Base-by-base conservation (phyloP, 2,113 vertebrate genomes). In the Regulus satrapa region DNA sequence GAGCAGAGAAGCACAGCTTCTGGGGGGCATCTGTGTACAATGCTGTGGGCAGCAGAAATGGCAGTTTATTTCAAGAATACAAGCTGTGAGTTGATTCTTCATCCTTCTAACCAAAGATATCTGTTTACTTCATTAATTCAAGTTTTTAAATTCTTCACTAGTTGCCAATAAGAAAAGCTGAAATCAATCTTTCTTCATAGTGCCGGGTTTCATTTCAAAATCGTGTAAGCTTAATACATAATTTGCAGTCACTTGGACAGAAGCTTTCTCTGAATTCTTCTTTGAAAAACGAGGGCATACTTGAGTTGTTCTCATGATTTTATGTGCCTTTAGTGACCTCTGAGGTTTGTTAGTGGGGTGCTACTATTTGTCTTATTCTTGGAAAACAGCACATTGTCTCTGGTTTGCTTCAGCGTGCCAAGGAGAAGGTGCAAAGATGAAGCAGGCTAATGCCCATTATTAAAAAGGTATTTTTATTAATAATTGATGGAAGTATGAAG, bases 21-120 rank as follows among this genome's bases (percentile, higher is more conserved):
- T n/a, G 6, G 12, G 13, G 6, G 14, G 7, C 32, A 28, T 14
- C 23, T 32, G 25, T n/a, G 8, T 4, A 0, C 55, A 88, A 1
- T 34, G 31, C 72, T 46, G 34, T 21, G 63, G 59, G 63, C 36
- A 32, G 43, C 48, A 75, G 43, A 67, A 95, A 76, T 51, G 3
- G 18, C n/a, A 23, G 17, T 43, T 5, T 34, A 7, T 54, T 81
- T 54, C 40, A 69, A 24, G 26, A 61, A 23, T 29, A 6, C 10
- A 31, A 28, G 29, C 31, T 45, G 5, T 18, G 11, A 28, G 14
- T 24, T 17, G 3, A 2, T 51, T 79, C 26, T 75, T 51, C 11
- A 3, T 40, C n/a, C 25, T 86, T 71, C 45, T 75, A 59, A 46
- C 5, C 20, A 45, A 67, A 51, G 28, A 54, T 18, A 0, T 7